phyloP scores from a whole-genome alignment of 2,113 vertebrate species.

The Neogale vison region DNA sequence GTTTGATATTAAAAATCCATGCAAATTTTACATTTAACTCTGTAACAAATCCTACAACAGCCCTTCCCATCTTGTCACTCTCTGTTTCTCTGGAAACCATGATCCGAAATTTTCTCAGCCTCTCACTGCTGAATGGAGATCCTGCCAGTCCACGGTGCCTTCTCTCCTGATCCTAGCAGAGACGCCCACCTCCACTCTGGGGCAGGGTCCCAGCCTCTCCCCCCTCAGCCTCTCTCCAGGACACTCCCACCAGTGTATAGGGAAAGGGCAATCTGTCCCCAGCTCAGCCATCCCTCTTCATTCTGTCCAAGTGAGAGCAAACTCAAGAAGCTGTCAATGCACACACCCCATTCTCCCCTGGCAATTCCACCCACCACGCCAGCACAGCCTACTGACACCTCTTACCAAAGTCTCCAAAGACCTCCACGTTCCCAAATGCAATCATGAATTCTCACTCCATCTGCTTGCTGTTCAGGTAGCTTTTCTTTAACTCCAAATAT shows the following conservation, averaged over 20 bases:
- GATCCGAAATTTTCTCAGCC: not conserved
- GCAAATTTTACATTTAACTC: not conserved
- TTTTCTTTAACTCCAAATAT: not conserved
- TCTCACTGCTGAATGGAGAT: not conserved
- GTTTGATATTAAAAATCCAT: not conserved
- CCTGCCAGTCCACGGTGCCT: not conserved
- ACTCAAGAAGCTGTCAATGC: not conserved
- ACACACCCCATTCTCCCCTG: not conserved
- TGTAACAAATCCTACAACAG: not conserved
- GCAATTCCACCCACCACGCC: not conserved
- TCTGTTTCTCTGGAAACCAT: not conserved
- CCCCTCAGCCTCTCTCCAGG: not conserved
- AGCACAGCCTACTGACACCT: rapidly evolving
- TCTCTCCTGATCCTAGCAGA: not conserved
- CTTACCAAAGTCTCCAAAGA: not conserved
- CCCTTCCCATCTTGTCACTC: not conserved
- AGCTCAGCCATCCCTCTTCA: too few species aligned
- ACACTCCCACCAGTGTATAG: not conserved
- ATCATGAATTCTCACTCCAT: not conserved
- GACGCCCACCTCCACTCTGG: not conserved
- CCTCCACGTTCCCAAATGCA: not conserved
- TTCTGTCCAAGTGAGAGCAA: not conserved
- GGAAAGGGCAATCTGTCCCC: not conserved
- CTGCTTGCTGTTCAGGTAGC: not conserved
- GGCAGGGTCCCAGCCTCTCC: not conserved